Conservation (phyloP, 2,888 invertebrate species). For the Desoria tigrina region DNA sequence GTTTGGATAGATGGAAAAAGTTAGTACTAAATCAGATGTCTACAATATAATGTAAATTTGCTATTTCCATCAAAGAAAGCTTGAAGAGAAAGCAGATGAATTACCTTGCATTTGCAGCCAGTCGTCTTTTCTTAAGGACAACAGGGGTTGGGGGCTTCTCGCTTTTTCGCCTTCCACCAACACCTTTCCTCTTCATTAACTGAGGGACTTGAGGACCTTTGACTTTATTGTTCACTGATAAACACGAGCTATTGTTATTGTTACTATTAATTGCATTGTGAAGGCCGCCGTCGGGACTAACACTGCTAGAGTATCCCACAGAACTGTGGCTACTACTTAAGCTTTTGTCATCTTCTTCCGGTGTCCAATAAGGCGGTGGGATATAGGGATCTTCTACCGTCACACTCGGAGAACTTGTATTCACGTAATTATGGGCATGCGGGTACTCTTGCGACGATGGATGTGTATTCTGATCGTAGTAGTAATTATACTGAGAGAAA, state of each 20-base stretch:
- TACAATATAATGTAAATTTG: too few relatives aligned
- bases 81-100: too few relatives aligned
- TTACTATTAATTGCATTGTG: background rate
- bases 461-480: conserved; percentile 27
- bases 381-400: background rate
- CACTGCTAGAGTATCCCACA: conserved; percentile 5
- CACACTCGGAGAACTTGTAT: background rate
- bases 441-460: background rate
- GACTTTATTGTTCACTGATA: background rate
- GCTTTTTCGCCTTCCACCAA: conserved; percentile 51
- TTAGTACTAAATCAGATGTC: too few relatives aligned
- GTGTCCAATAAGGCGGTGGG: conserved; percentile 33
- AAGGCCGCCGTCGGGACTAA: conserved; percentile 11
- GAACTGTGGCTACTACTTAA: conserved; percentile 19
- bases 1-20: too few relatives aligned
- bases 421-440: conserved; percentile 18
- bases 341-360: conserved; percentile 43
- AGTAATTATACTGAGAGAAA: conserved; percentile 29
- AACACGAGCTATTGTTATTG: background rate
- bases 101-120: conserved; percentile 52
- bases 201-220: background rate
- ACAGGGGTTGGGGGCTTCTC: conserved; percentile 50
- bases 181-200: conserved; percentile 43
- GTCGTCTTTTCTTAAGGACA: conserved; percentile 46
- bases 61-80: too few relatives aligned